Evolutionary conservation across 2,888 invertebrate genomes (phyloP).

Genomic region (Theretra japonica): DNA sequence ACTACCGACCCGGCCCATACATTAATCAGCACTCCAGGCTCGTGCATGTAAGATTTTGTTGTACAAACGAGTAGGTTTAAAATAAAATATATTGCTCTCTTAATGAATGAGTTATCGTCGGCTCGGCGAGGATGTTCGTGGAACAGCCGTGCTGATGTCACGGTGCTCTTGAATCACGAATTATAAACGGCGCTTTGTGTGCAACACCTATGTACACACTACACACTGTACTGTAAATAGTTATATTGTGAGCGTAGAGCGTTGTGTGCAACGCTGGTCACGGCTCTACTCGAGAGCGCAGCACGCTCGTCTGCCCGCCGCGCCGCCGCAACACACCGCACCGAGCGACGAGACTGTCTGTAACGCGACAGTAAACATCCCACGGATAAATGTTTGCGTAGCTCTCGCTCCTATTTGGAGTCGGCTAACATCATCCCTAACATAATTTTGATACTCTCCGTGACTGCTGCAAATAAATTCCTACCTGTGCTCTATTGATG

Average conservation of each 20-base stretch:
- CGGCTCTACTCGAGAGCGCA: neutral
- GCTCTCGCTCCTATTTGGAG: neutral
- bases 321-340: constrained; percentile 6
- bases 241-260: neutral
- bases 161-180: constrained; percentile 55
- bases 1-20: constrained; percentile 20
- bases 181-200: constrained; percentile 45
- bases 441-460: constrained; percentile 26
- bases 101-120: constrained; percentile 37
- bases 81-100: constrained; percentile 35
- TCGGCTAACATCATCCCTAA: neutral
- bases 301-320: neutral
- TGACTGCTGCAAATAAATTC: constrained; percentile 31
- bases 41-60: constrained; percentile 11
- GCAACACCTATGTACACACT: constrained; percentile 30
- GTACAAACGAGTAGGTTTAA: constrained; percentile 28
- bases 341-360: constrained; percentile 29
- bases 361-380: constrained; percentile 40
- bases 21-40: constrained; percentile 21
- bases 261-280: neutral
- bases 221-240: constrained; percentile 10
- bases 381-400: constrained; percentile 45
- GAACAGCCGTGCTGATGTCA: constrained; percentile 57
- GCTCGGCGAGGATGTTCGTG: constrained; percentile 35
- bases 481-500: constrained; percentile 83